phyloP scores from a whole-genome alignment of 2,113 vertebrate species.

The Sander vitreus region DNA sequence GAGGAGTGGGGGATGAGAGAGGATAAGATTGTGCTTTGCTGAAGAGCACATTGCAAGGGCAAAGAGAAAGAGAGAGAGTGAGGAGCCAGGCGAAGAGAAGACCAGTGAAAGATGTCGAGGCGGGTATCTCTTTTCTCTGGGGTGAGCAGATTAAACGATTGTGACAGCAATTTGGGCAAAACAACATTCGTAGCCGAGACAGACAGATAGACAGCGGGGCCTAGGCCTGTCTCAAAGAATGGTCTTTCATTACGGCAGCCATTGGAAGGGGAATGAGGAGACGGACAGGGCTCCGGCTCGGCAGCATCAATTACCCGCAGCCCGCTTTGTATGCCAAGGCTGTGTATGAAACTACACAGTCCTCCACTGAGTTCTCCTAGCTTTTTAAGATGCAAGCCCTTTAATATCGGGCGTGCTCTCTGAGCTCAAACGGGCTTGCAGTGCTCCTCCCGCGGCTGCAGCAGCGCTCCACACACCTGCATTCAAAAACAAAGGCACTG shows the following conservation, averaged over 20 bases:
- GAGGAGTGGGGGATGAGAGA: conserved; percentile 21
- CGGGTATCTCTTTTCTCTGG: conserved; percentile 56
- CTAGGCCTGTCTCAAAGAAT: conserved; percentile 50
- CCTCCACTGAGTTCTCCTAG: conserved; percentile 43
- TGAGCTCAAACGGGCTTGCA: conserved; percentile 21
- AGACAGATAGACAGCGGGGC: conserved; percentile 69
- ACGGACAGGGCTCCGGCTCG: conserved; percentile 54
- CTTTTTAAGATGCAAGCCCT: conserved; percentile 55
- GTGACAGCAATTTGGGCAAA: conserved; percentile 84
- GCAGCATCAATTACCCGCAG: conserved; percentile 65
- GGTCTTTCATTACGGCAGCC: conserved; percentile 66
- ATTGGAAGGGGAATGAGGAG: conserved; percentile 52
- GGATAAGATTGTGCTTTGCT: conserved; percentile 37
- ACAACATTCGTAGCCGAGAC: conserved; percentile 73
- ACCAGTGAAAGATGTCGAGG: conserved; percentile 48
- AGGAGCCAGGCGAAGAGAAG: conserved; percentile 27
- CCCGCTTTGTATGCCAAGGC: conserved; percentile 54
- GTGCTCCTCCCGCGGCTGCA: conserved; percentile 9
- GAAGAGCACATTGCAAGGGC: conserved; percentile 54
- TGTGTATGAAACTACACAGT: conserved; percentile 41
- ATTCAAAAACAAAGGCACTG: conserved; percentile 12
- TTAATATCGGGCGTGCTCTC: conserved; percentile 23
- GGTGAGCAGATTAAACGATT: conserved; percentile 80
- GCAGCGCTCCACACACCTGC: conserved; percentile 7
- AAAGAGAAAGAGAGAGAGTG: conserved; percentile 18